Conservation (phyloP, 1,140 invertebrate species). For the Bombyx mori region ASM3026992v2 NC_085128.1:8299501-8300000, state of each 20-base stretch:
- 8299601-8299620: constrained; percentile 15
- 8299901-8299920: constrained; percentile 18
- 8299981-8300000: constrained; percentile 7
- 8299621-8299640: constrained; percentile 14
- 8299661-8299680: constrained; percentile 24
- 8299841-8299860: constrained; percentile 9
- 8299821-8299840: constrained; percentile 9
- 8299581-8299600: constrained; percentile 11
- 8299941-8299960: constrained; percentile 3
- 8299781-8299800: neutral
- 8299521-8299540: constrained; percentile 27
- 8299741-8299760: constrained; percentile 11
- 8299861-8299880: constrained; percentile 9
- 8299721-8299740: constrained; percentile 9
- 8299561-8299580: constrained; percentile 15
- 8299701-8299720: constrained; percentile 8
- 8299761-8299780: constrained; percentile 4
- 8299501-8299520: constrained; percentile 14
- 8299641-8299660: constrained; percentile 24
- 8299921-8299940: constrained; percentile 9
- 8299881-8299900: constrained; percentile 11
- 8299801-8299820: constrained; percentile 1
- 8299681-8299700: constrained; percentile 13
- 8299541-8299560: constrained; percentile 22
- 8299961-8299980: constrained; percentile 9